Conservation (phyloP, 1,140 invertebrate species). For the Calliphora vicina region DNA sequence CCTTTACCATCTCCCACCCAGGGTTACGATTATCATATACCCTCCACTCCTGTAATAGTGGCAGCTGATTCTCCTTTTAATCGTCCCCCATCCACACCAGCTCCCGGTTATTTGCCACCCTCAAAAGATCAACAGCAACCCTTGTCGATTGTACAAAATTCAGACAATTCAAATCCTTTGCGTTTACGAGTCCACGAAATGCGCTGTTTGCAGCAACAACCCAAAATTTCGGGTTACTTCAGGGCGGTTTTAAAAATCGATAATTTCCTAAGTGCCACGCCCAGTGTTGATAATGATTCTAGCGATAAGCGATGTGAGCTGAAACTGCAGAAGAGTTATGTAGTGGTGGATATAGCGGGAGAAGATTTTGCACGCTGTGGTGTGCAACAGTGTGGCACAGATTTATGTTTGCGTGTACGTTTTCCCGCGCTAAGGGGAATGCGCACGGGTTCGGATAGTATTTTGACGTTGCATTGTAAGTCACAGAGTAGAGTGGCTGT, state of each 20-base stretch:
- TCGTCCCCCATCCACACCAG: constrained; percentile 46
- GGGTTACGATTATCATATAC: constrained; percentile 53
- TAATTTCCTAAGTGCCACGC: constrained; percentile 52
- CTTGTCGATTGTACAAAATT: not conserved
- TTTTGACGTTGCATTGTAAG: constrained; percentile 71
- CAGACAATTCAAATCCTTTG: constrained; percentile 33
- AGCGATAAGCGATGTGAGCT: constrained; percentile 51
- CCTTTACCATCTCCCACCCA: not conserved
- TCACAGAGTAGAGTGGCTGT: constrained; percentile 69
- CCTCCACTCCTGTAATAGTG: constrained; percentile 34
- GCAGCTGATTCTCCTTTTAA: constrained; percentile 39
- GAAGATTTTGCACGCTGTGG: constrained; percentile 61
- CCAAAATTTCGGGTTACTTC: constrained; percentile 49
- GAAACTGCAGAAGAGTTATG: constrained; percentile 48
- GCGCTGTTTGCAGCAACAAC: constrained; percentile 50
- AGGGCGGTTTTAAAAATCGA: constrained; percentile 54
- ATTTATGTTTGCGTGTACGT: constrained; percentile 69
- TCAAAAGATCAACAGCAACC: not conserved
- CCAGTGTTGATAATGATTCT: constrained; percentile 50
- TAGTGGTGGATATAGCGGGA: constrained; percentile 51
- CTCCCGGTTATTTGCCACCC: constrained; percentile 50
- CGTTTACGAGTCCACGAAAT: constrained; percentile 55
- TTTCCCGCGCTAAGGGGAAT: constrained; percentile 70
- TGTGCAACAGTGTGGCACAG: constrained; percentile 57
- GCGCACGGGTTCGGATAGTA: constrained; percentile 69